phyloP scores from a whole-genome alignment of 2,113 vertebrate species.

The Sebastes schlegelii region DNA sequence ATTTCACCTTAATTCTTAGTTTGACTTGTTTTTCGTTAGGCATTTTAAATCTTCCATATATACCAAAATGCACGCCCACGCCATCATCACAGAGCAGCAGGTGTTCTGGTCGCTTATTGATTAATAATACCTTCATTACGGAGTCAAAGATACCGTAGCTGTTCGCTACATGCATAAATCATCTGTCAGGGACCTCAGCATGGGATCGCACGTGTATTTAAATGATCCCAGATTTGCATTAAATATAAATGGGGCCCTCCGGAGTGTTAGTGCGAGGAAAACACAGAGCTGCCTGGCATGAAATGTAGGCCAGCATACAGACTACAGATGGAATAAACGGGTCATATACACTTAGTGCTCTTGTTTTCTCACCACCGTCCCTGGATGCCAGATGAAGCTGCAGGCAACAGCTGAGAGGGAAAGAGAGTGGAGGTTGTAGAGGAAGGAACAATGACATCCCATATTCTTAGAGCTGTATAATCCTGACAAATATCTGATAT shows the following conservation, averaged over 20 bases:
- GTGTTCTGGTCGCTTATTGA: neutral
- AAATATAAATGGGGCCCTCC: conserved; percentile 41
- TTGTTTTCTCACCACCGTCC: neutral
- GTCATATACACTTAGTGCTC: neutral
- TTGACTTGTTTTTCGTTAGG: neutral
- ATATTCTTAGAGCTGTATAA: conserved; percentile 2
- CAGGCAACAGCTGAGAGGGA: conserved; percentile 41
- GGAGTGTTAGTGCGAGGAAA: neutral
- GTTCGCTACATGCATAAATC: conserved; percentile 7
- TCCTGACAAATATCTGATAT: neutral
- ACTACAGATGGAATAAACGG: conserved; percentile 16
- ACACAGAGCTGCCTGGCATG: conserved; percentile 1
- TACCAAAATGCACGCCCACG: neutral
- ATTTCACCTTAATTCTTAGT: neutral
- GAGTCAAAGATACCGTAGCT: neutral
- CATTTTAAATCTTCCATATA: neutral
- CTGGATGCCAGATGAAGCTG: conserved; percentile 13
- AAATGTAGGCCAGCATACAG: conserved; percentile 45
- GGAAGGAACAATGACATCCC: conserved; percentile 4
- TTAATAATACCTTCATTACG: neutral
- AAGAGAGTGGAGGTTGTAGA: neutral
- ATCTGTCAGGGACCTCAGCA: conserved; percentile 2
- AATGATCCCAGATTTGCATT: conserved; percentile 46
- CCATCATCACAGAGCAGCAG: neutral
- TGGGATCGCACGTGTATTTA: conserved; percentile 26